Evolutionary conservation across 2,113 vertebrate species (phyloP), one percentile per base, ranked within the genome.

Genomic region (Serilophus lunatus): DNA sequence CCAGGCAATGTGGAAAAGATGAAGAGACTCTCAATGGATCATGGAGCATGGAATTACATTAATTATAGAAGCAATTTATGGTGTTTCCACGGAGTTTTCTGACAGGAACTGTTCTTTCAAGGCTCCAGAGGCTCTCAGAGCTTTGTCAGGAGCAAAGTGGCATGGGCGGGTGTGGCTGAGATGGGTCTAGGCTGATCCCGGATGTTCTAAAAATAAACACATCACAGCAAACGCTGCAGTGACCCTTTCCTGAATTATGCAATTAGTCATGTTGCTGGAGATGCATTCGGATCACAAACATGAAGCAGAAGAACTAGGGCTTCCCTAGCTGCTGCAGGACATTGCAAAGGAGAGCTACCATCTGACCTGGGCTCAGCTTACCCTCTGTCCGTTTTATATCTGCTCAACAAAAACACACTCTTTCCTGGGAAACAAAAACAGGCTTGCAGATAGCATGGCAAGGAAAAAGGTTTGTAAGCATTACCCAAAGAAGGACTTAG

Each of bases 131-230:
- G 68, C 76, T 90, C 77, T 86, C 42, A n/a, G 86, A 72, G 28
- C 50, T 77, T 86, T 93, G 79, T 86, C 50, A 77, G 76, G 68
- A 94, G 6, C 49, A 69, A 68, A 64, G 82, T 50, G 60, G 60
- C 85, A 80, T 45, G 66, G 66, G 63, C 1, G 22, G 47, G 68
- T 93, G 85, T 54, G 72, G 86, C 71, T 92, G 59, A 66, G 92
- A 80, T 18, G 85, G 44, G 68, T 74, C 81, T 71, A 12, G 68
- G 72, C 80, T 81, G 76, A 88, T 92, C 64, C 44, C 2, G 44
- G 94, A 93, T 83, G 22, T 78, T 82, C 88, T 92, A 92, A 94
- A 94, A 94, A 96, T 94, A 94, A 83, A 63, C 31, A 40, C 60
- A 50, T 63, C 42, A 61, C 13, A 90, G 94, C 83, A 92, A 80